Evolutionary conservation across 1,140 invertebrate species (phyloP), one percentile per base, ranked within the genome.

Genomic region (Diorhabda sublineata): DNA sequence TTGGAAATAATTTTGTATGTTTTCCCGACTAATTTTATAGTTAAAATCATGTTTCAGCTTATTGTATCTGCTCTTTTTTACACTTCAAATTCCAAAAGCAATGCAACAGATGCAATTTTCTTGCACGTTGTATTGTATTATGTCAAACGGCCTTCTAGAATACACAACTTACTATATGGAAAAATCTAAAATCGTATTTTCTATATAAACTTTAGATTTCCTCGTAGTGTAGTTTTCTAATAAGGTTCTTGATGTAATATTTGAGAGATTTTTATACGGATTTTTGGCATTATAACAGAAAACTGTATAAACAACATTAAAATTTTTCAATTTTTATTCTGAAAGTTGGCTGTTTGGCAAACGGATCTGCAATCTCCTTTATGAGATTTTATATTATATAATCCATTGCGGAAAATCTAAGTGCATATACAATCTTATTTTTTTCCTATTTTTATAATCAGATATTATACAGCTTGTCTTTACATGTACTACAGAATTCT

Each of bases 271-370:
- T 52, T 52, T 52, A 52, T n/a, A 52, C 47, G n/a, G 47, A 52
- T 52, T 8, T 52, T 52, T 26, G 6, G 47, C 47, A 52, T 52
- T 8, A 52, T 52, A 52, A 52, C n/a, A 3, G 47, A 52, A 52
- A 8, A 8, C 47, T 6, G 47, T 4, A 52, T 52, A n/a, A 52
- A 52, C 47, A 52, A 52, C 47, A 8, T 52, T 6, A 3, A 52
- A 52, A 52, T 52, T 52, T 52, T 52, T 52, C 47, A 6, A 52
- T 52, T 52, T 52, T 52, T 3, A 52, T 52, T 52, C 47, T n/a
- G 47, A 52, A 52, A 52, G 47, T 52, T 52, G 47, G 47, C 47
- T n/a, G 47, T n/a, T 52, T 52, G 47, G 47, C 47, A 52, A 52
- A 52, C 47, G 47, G n/a, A 52, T 52, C n/a, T 52, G 47, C n/a